Percentiles rank a stretch among this genome's conserved stretches.
These are phyloP conservation scores for Microctonus hyperodae DNA, from an alignment of 2,888 invertebrate species.

Conservation along the genomic window DNA sequence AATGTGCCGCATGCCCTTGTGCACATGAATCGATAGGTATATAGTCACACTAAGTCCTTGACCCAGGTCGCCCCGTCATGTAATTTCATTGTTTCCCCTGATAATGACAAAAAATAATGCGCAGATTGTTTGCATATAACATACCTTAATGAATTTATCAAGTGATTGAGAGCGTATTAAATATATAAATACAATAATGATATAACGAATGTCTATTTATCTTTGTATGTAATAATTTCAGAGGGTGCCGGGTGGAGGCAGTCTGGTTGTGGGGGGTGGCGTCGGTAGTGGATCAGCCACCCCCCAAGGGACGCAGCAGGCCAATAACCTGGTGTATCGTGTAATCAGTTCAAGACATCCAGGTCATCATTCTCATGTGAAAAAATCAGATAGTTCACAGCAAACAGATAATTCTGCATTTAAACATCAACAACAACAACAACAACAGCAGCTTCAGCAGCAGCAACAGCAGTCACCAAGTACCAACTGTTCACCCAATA, in stretches of 20 bases:
- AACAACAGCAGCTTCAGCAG: slow-evolving; percentile 46
- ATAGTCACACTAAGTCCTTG: slow-evolving; percentile 33
- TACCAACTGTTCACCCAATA: slow-evolving; percentile 44
- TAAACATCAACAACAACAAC: slow-evolving; percentile 55
- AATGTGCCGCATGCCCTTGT: slow-evolving; percentile 32
- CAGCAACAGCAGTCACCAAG: slow-evolving; percentile 47
- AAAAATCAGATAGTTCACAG: slow-evolving; percentile 66
- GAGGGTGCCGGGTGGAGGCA: slow-evolving; percentile 59
- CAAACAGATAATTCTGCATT: slow-evolving; percentile 66
- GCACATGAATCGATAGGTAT: slow-evolving; percentile 35
- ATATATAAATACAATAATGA: background rate
- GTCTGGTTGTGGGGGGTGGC: slow-evolving; percentile 61
- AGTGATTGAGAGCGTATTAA: background rate
- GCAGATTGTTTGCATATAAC: background rate
- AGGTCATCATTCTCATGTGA: slow-evolving; percentile 56
- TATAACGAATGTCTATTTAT: background rate
- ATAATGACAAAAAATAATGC: background rate
- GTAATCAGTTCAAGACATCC: slow-evolving; percentile 58
- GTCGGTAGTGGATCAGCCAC: slow-evolving; percentile 61
- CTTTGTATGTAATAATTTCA: slow-evolving; percentile 37
- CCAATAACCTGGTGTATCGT: slow-evolving; percentile 58
- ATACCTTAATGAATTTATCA: slow-evolving; percentile 1
- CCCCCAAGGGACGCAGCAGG: slow-evolving; percentile 60
- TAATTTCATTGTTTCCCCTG: background rate
- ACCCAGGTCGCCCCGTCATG: slow-evolving; percentile 29